Percentiles rank a stretch among this genome's conserved stretches.
These are phyloP conservation scores for Gymnopithys bicolor DNA, from an alignment of 2,797 vertebrate genomes.

Conservation along the genomic window DNA sequence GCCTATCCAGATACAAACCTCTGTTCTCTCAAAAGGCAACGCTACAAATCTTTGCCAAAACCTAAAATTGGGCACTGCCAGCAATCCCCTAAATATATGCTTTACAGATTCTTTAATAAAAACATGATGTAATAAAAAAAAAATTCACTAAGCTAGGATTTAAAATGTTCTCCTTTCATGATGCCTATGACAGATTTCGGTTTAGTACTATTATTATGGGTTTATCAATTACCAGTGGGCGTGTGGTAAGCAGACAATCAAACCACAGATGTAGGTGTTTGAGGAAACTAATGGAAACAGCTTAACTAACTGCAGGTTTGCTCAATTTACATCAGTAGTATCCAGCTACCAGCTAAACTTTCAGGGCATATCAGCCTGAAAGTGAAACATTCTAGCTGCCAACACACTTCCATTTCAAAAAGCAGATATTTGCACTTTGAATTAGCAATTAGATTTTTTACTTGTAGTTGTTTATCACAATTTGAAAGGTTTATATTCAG, in stretches of 20 bases:
- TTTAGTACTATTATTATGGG: neutral
- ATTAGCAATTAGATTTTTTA: neutral
- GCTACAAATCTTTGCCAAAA: neutral
- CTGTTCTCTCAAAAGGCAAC: neutral
- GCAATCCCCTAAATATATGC: rapidly evolving
- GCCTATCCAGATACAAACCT: neutral
- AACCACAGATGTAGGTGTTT: neutral
- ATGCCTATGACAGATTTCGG: neutral
- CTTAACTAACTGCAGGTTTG: neutral
- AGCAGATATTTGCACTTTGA: neutral
- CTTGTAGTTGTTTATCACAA: neutral
- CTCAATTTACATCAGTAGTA: neutral
- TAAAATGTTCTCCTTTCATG: neutral
- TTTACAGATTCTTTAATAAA: neutral
- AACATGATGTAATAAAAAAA: neutral
- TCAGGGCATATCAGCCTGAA: neutral
- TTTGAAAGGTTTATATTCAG: neutral
- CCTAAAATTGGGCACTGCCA: neutral
- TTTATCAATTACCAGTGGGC: neutral
- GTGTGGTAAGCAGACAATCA: neutral
- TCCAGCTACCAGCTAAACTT: neutral
- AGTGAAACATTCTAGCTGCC: neutral
- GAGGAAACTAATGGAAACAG: neutral
- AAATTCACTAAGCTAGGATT: neutral
- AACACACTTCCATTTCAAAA: neutral